Evolutionary conservation across 2,888 invertebrate genomes (phyloP).

Genomic region (Diplazon laetatorius): DNA sequence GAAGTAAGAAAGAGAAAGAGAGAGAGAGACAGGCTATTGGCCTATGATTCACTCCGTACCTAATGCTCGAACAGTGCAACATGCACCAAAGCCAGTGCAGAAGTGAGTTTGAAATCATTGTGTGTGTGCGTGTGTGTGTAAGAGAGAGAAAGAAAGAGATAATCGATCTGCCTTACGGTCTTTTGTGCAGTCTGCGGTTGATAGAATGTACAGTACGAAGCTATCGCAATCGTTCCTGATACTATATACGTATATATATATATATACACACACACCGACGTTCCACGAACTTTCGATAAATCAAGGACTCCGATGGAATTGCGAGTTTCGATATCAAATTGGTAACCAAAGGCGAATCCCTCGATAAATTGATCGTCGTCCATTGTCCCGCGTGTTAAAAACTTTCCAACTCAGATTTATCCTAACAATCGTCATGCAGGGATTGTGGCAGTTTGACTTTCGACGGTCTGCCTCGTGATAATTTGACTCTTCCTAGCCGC

Average conservation of each 20-base stretch:
- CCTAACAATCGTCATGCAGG: background rate
- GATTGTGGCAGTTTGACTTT: too few relatives aligned
- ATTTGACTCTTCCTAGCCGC: too few relatives aligned
- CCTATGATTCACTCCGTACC: constrained; percentile 56
- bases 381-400: constrained; percentile 7
- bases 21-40: constrained; percentile 38
- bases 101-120: constrained; percentile 6
- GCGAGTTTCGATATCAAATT: constrained; percentile 23
- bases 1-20: too few relatives aligned
- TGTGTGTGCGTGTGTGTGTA: too few relatives aligned
- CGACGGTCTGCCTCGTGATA: too few relatives aligned
- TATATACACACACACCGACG: background rate
- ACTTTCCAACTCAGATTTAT: background rate
- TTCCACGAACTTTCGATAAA: constrained; percentile 40
- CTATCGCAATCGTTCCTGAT: constrained; percentile 22
- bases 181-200: constrained; percentile 35
- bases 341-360: constrained; percentile 15
- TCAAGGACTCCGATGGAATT: constrained; percentile 42
- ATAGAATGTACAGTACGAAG: constrained; percentile 17
- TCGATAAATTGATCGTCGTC: constrained; percentile 32
- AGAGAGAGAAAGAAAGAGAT: constrained; percentile 33
- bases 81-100: background rate
- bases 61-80: background rate
- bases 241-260: too few relatives aligned
- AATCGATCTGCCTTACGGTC: constrained; percentile 43